Percentiles rank a stretch among this genome's conserved stretches.
These are phyloP conservation scores for Colletes collaris DNA, from an alignment of 2,888 invertebrate species.

Conservation along the genomic window DNA sequence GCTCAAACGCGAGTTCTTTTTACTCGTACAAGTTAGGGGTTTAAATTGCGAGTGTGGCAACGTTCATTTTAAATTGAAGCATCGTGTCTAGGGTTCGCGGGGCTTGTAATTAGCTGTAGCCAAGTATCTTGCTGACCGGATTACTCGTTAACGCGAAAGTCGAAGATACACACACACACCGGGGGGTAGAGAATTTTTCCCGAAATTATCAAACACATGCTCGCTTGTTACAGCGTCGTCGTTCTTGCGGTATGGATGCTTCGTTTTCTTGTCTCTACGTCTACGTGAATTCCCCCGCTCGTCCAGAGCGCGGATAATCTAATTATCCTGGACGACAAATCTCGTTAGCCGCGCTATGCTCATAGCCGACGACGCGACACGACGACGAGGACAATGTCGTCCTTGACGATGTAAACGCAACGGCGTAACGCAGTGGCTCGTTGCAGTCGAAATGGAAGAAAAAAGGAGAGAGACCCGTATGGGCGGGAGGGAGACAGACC, in stretches of 20 bases:
- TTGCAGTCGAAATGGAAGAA: conserved; percentile 55
- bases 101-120: neutral
- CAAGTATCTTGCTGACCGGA: conserved; percentile 3
- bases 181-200: neutral
- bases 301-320: conserved; percentile 74
- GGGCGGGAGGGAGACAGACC: conserved; percentile 8
- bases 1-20: too few relatives aligned
- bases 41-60: too few relatives aligned
- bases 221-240: conserved; percentile 62
- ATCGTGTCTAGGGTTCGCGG: too few relatives aligned
- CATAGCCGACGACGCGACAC: conserved; percentile 63
- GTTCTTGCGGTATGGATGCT: conserved; percentile 57
- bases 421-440: conserved; percentile 63
- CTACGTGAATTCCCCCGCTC: conserved; percentile 60
- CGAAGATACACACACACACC: neutral
- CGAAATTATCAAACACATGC: conserved; percentile 69
- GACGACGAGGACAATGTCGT: conserved; percentile 63
- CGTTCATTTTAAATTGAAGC: too few relatives aligned
- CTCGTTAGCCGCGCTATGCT: conserved; percentile 72
- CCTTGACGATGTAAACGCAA: conserved; percentile 66
- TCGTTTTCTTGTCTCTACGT: conserved; percentile 59
- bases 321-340: conserved; percentile 78
- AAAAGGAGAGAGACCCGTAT: conserved; percentile 13
- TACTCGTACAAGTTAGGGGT: too few relatives aligned
- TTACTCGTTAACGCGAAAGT: conserved; percentile 19